Conservation (phyloP, 35 echinoderm and acorn worm species). For the Eucidaris tribuloides region DNA sequence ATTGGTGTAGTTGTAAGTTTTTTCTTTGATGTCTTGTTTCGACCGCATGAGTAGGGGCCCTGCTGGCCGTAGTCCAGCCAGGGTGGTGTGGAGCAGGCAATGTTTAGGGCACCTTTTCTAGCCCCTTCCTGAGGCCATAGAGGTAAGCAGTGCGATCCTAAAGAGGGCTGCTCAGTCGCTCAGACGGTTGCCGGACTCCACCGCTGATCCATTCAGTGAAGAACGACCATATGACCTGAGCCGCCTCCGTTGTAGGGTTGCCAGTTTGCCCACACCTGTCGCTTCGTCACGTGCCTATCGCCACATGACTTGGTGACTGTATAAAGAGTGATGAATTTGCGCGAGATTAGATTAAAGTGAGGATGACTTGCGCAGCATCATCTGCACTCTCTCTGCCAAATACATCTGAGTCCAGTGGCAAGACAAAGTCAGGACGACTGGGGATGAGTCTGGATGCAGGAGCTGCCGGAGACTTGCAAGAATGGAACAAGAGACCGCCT, state of each 20-base stretch:
- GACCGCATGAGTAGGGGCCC: background rate
- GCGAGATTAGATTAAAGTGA: too few species aligned
- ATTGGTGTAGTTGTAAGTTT: background rate
- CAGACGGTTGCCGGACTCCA: constrained; percentile 7
- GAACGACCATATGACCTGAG: background rate
- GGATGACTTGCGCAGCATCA: background rate
- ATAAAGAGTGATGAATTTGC: background rate
- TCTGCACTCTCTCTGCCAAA: too few species aligned
- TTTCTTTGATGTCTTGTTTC: background rate
- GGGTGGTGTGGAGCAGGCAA: background rate
- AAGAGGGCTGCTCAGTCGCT: constrained; percentile 56
- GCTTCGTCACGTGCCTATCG: constrained; percentile 24
- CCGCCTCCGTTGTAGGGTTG: constrained; percentile 14
- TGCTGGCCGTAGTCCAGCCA: background rate
- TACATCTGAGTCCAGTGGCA: too few species aligned
- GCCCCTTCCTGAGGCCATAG: constrained; percentile 40
- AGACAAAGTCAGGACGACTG: too few species aligned
- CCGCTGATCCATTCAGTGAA: background rate
- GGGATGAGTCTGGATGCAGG: too few species aligned
- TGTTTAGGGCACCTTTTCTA: constrained; percentile 32
- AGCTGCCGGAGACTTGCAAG: too few species aligned
- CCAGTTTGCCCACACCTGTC: constrained; percentile 37
- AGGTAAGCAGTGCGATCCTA: constrained; percentile 41
- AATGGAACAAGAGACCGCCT: too few species aligned
- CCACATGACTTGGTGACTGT: constrained; percentile 28